A percentile compares a stretch with the other conserved stretches of the same genome.
Conservation (phyloP, 2,113 vertebrate species). For the Odontophorus gujanensis region DNA sequence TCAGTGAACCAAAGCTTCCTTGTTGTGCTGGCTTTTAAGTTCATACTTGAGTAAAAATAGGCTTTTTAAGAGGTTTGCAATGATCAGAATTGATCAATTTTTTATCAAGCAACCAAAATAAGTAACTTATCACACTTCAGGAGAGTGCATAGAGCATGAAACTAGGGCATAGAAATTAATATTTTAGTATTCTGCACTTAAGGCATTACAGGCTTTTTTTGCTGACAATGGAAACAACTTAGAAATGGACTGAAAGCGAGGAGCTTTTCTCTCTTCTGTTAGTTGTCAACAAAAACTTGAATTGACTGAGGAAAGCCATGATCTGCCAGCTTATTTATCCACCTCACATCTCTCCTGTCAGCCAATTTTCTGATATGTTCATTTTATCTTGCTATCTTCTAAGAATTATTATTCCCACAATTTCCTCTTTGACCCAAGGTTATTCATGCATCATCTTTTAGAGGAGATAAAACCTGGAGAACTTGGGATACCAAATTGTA, state of each 20-base stretch:
- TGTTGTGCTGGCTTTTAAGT: slow-evolving; percentile 26
- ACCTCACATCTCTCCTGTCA: background rate
- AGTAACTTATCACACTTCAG: slow-evolving; percentile 44
- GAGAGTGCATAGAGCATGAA: slow-evolving; percentile 43
- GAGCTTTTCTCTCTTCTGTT: background rate
- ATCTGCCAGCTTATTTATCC: background rate
- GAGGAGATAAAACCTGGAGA: background rate
- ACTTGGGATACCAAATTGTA: background rate
- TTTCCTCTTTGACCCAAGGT: background rate
- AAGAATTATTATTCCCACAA: background rate
- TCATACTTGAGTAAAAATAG: slow-evolving; percentile 52
- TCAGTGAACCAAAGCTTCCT: background rate
- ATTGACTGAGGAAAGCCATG: background rate
- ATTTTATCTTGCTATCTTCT: background rate
- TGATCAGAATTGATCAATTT: slow-evolving; percentile 75
- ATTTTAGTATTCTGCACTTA: slow-evolving; percentile 73
- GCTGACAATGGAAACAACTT: background rate
- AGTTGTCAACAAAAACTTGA: background rate
- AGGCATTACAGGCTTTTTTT: background rate
- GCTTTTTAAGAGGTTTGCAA: slow-evolving; percentile 51
- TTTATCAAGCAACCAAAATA: slow-evolving; percentile 76
- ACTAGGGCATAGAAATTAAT: slow-evolving; percentile 69
- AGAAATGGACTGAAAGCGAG: background rate
- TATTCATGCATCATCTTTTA: background rate
- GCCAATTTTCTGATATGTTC: background rate